Percentiles rank a stretch among this genome's conserved stretches.
phyloP scores from a whole-genome alignment of 2,113 vertebrate genomes.

The Mastomys coucha region DNA sequence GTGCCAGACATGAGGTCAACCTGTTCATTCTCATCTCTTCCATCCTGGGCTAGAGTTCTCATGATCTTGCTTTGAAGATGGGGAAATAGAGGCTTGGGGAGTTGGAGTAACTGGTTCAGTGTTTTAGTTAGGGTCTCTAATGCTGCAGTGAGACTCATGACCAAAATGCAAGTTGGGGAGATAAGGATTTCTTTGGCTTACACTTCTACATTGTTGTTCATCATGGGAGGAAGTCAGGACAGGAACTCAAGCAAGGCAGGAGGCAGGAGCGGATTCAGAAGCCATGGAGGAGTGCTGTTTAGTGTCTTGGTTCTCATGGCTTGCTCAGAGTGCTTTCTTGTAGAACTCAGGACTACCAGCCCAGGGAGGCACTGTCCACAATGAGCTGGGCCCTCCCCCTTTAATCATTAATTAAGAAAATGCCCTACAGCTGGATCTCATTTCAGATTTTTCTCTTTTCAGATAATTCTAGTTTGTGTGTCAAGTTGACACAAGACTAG shows the following conservation, averaged over 20 bases:
- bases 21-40: neutral
- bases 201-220: neutral
- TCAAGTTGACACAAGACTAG: neutral
- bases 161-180: neutral
- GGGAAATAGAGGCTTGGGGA: neutral
- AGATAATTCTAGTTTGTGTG: neutral
- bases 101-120: neutral
- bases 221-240: neutral
- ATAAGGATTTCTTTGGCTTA: neutral
- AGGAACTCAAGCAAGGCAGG: neutral
- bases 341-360: neutral
- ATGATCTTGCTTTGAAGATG: neutral
- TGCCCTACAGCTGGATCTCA: neutral
- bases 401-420: neutral
- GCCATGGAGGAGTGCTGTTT: neutral
- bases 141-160: neutral
- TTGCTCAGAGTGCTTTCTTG: neutral
- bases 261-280: neutral
- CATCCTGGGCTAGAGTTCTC: neutral
- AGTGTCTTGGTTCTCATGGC: neutral
- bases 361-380: neutral
- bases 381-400: neutral
- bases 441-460: neutral
- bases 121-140: neutral
- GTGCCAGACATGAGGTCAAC: neutral